Base-by-base conservation (phyloP, 2,888 invertebrate species). In the Dasysyrphus tricinctus region DNA sequence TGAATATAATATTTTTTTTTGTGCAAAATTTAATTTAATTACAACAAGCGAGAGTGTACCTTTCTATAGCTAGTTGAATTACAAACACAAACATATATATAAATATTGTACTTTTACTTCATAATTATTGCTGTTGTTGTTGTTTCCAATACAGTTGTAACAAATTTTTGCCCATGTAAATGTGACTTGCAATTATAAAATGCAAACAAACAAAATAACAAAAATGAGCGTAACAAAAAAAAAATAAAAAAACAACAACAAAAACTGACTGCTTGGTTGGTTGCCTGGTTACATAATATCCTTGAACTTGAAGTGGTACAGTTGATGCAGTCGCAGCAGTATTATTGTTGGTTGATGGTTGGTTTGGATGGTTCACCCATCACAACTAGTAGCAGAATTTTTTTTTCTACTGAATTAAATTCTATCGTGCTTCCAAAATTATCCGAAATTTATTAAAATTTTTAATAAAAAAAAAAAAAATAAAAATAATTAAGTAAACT, bases 301-400 rank as follows among this genome's bases (percentile, higher is more conserved):
- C 92, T 92, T 92, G 92, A 92, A 92, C 92, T 92, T 92, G 92
- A 91, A 91, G 89, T 89, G 86, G 86, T 86, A 86, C 86, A 86
- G 86, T 86, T 86, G 86, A 82, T 86, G 78, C 82, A 86, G 82
- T 82, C 70, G 70, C 16, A 74, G 79, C 78, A 78, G 70, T 78
- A 77, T 80, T 32, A 34, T 39, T 56, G 51, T 77, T 80, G 72
- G 29, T 54, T n/a, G 61, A 42, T 14, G 39, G 70, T 78, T 75
- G 56, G 56, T 47, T 63, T 49, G n/a, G n/a, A 47, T 47, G 32
- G 65, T 67, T 63, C 67, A 44, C 54, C 57, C 16, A 47, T 14
- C 24, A 44, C 42, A 44, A 37, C 11, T 34, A 57, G 34, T 16
- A 16, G 57, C 9, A 9, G 16, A 34, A 14, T 56, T 44, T 16